Conservation (phyloP, 2,888 invertebrate genomes). For the Idaea straminata region DNA sequence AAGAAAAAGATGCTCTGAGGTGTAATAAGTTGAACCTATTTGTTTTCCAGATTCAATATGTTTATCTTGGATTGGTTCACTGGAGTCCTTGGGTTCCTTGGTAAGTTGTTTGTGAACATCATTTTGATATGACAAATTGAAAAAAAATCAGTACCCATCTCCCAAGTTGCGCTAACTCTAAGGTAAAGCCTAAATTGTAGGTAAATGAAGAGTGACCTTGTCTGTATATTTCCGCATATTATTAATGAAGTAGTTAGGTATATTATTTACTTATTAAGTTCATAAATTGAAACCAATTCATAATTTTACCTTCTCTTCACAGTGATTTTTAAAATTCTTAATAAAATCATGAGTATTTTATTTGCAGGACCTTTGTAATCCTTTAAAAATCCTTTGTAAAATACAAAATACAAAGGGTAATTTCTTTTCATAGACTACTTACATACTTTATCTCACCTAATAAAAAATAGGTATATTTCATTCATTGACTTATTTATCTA, state of each 20-base stretch:
- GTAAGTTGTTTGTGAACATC: slow-evolving; percentile 77
- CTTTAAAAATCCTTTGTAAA: too few species aligned
- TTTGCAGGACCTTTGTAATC: too few species aligned
- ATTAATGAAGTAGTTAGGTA: background rate
- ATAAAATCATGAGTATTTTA: background rate
- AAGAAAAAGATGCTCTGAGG: slow-evolving; percentile 29
- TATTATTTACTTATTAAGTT: background rate
- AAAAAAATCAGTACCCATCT: background rate
- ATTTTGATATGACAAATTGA: background rate
- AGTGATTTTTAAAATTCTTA: too few species aligned
- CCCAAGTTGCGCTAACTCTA: background rate
- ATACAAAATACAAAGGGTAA: background rate
- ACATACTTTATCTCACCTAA: background rate
- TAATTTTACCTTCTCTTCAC: too few species aligned
- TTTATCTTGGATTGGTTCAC: slow-evolving; percentile 98
- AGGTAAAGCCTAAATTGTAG: background rate
- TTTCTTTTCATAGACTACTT: background rate
- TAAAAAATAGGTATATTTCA: background rate
- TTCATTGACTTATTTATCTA: background rate
- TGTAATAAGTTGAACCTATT: slow-evolving; percentile 45
- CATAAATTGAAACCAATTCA: background rate
- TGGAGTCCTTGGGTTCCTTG: slow-evolving; percentile 95
- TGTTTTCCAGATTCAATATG: slow-evolving; percentile 82
- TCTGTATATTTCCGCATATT: background rate
- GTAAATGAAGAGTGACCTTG: background rate